Conservation (phyloP, 1,140 invertebrate genomes). For the Hyles euphorbiae region DNA sequence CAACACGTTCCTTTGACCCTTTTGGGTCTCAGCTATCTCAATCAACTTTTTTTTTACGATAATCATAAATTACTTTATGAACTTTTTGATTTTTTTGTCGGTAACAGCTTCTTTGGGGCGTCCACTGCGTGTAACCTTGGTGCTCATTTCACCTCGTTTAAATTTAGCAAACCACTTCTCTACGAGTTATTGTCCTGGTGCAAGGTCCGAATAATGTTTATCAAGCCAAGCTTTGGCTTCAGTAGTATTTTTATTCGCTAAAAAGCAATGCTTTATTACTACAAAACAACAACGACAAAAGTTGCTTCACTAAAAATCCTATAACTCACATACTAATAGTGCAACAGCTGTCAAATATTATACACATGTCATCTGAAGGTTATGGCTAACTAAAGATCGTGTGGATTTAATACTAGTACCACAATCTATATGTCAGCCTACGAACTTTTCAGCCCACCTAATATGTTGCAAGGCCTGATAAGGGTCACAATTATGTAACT, state of each 20-base stretch:
- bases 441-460: conserved; percentile 13
- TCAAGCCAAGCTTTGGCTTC: conserved; percentile 3
- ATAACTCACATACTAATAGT: conserved; percentile 7
- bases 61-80: conserved; percentile 11
- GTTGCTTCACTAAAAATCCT: conserved; percentile 16
- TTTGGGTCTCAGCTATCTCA: conserved; percentile 14
- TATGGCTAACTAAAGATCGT: conserved; percentile 14
- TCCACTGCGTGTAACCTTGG: conserved; percentile 13
- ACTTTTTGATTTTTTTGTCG: conserved; percentile 13
- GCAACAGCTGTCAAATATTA: conserved; percentile 15
- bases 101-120: too few relatives aligned
- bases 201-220: not conserved
- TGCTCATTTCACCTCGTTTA: conserved; percentile 36
- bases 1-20: conserved; percentile 16
- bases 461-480: not conserved
- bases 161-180: conserved; percentile 34
- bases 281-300: conserved; percentile 4
- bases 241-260: conserved; percentile 1
- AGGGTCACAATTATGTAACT: too few relatives aligned
- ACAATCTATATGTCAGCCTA: conserved; percentile 13
- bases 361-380: conserved; percentile 15
- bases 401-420: conserved; percentile 14
- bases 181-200: not conserved
- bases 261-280: not conserved
- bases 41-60: conserved; percentile 16